Base-by-base conservation (phyloP, 2,797 vertebrate species). In the Eutrigla gurnardus region DNA sequence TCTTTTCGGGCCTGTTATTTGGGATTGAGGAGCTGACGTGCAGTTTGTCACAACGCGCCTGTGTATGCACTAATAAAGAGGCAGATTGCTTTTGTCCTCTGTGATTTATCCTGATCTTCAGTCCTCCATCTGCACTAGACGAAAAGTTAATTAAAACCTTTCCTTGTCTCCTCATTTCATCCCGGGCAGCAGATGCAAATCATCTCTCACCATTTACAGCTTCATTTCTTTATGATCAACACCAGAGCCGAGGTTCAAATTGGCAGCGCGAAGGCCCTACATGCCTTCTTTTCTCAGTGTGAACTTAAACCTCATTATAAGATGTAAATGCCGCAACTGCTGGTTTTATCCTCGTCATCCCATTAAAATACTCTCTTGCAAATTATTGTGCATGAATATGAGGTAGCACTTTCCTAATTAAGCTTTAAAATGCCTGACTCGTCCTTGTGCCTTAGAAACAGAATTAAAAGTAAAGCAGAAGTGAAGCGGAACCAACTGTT, bases 61-160 rank as follows among this genome's bases (percentile, higher is more conserved):
- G 67, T 77, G 80, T 77, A 76, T 3, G 42, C 77, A 65, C 77
- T 88, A 92, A 93, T 93, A 94, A 92, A 93, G 88, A 88, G 87
- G 86, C 83, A 93, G 90, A 92, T 87, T 88, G 92, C 81, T 84
- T 81, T 89, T 91, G 90, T 92, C 91, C 75, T 77, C 57, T 5
- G 47, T 93, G 94, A 95, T 95, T 94, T 90, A 95, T 91, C 73
- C 71, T 15, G 46, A 70, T 64, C 77, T 55, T 76, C 77, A 81
- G 81, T 89, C 82, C 83, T 91, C 86, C 75, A 83, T 93, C 86
- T 91, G 73, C 84, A 81, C 65, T 15, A 75, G 81, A 78, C 49
- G 13, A 88, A 91, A 91, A 93, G 74, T 89, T 93, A 92, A 95
- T 94, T 95, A 93, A 93, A 93, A 83, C 80, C 80, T 55, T 68